phyloP scores from a whole-genome alignment of 2,888 invertebrate species.

The Drosophila tanythrix region DNA sequence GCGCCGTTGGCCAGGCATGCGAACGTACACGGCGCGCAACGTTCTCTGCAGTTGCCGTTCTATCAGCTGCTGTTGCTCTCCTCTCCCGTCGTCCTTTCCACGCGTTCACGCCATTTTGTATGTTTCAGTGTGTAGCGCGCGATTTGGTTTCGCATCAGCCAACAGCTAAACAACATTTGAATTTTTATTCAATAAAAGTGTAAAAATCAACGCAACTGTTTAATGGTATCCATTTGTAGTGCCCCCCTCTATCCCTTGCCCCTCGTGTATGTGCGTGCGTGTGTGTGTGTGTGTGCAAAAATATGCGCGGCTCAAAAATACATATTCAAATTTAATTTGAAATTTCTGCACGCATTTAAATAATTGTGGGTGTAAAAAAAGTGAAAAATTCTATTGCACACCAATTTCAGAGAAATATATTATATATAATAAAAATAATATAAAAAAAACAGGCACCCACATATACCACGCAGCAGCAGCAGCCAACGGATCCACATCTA shows the following conservation, averaged over 20 bases:
- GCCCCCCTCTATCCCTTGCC: neutral
- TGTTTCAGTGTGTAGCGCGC: conserved; percentile 36
- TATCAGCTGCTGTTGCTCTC: conserved; percentile 4
- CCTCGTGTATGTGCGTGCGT: conserved; percentile 4
- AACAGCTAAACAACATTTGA: conserved; percentile 65
- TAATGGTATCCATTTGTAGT: conserved; percentile 45
- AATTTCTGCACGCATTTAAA: conserved; percentile 79
- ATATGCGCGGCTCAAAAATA: conserved; percentile 69
- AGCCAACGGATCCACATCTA: conserved; percentile 57
- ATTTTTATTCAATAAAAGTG: conserved; percentile 77
- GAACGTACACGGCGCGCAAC: conserved; percentile 68
- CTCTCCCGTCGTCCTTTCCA: conserved; percentile 25
- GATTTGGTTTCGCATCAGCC: conserved; percentile 41
- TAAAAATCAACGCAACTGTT: conserved; percentile 60
- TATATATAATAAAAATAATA: conserved; percentile 17
- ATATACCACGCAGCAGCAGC: conserved; percentile 12
- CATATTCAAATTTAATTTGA: conserved; percentile 75
- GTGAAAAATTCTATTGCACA: conserved; percentile 33
- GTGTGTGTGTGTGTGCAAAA: conserved; percentile 40
- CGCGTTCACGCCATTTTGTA: conserved; percentile 41
- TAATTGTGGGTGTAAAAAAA: conserved; percentile 66
- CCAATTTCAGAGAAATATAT: conserved; percentile 8
- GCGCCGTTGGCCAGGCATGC: conserved; percentile 70
- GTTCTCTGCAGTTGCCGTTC: conserved; percentile 21
- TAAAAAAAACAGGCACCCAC: neutral